Evolutionary conservation across 2,113 vertebrate species (phyloP), one percentile per base, ranked within the genome.

Genomic region (Ctenodactylus gundi): DNA sequence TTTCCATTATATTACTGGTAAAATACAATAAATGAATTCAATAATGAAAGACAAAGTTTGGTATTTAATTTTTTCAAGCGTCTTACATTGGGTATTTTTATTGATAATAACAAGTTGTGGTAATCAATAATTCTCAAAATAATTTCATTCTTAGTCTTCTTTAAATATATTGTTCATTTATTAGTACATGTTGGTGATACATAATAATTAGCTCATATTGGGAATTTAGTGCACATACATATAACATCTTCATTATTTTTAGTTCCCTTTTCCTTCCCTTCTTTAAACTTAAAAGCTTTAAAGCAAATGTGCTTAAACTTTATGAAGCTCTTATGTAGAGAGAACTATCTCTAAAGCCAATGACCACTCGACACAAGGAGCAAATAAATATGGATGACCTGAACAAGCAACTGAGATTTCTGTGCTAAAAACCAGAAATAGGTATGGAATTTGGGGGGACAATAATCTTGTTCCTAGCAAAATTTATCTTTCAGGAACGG

Each of bases 241-340:
- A n/a, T n/a, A n/a, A n/a, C n/a, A n/a, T n/a, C n/a, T n/a, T n/a
- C n/a, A 78, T 70, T n/a, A n/a, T 73, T 87, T 31, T 34, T 84
- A 18, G n/a, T n/a, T n/a, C n/a, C n/a, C n/a, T n/a, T n/a, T n/a
- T n/a, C 46, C 46, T 75, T 75, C 7, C 23, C 60, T 88, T 51
- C 12, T 58, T 88, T 85, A 88, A 92, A 93, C 53, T 76, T 60
- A 77, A 80, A 91, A 81, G 39, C 34, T 70, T n/a, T 88, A 81
- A 82, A 70, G 9, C 77, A 85, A 64, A 80, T 27, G 18, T 85
- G 31, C 36, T 55, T 89, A 36, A 0, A 23, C 73, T 12, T 15
- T 31, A 25, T 46, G 70, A 93, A 93, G 51, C 23, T 72, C 67
- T 73, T 73, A 12, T 72, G 39, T 39, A 77, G 85, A 89, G 18